Conservation (phyloP, 37 sponge, comb jelly and placozoan species). For the Hormiphora californensis region DNA sequence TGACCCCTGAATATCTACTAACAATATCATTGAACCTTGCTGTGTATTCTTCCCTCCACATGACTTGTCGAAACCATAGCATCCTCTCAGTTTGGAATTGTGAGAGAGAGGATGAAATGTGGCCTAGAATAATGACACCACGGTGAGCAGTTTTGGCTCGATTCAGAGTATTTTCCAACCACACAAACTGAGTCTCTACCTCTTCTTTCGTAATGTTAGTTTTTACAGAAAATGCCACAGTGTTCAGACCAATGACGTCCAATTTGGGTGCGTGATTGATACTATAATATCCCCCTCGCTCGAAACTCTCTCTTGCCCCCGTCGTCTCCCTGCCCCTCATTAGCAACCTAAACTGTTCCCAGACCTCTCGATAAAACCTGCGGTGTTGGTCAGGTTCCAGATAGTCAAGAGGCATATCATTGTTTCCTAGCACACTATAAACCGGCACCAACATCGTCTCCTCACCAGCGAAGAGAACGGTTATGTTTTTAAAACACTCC, state of each 20-base stretch:
- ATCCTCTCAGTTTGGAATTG: not conserved
- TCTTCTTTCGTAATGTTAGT: not conserved
- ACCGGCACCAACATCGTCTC: too few species aligned
- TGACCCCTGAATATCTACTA: not conserved
- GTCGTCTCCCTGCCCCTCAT: not conserved
- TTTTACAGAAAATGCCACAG: not conserved
- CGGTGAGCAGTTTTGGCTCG: not conserved
- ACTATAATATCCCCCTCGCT: not conserved
- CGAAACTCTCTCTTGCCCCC: not conserved
- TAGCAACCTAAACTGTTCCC: not conserved
- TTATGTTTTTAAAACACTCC: too few species aligned
- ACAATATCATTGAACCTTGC: not conserved
- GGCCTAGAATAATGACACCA: not conserved
- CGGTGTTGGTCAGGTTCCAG: not conserved
- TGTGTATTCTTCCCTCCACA: not conserved
- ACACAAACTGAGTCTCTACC: not conserved
- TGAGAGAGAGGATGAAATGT: not conserved
- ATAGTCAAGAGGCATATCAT: conserved; percentile 2
- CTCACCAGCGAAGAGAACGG: too few species aligned
- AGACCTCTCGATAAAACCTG: not conserved
- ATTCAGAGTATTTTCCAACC: not conserved
- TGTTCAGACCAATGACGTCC: not conserved
- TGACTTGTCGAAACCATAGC: not conserved
- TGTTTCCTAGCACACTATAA: not conserved
- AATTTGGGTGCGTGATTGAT: not conserved